These are phyloP conservation scores for Eristalis tenax DNA, from an alignment of 2,888 invertebrate species.

Conservation along the genomic window DNA sequence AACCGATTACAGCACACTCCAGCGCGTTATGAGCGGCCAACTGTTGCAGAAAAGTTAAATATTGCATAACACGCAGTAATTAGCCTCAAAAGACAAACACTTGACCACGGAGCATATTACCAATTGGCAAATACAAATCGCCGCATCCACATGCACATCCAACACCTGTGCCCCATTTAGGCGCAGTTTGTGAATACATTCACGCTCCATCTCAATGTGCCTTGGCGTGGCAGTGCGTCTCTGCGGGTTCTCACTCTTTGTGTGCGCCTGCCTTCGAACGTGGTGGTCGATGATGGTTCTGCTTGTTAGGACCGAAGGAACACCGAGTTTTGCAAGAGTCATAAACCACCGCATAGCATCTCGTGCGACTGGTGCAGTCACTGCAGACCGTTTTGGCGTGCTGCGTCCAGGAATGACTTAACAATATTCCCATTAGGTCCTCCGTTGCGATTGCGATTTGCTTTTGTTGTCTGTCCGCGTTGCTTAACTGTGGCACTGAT, in stretches of 20 bases:
- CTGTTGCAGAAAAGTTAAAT: slow-evolving; percentile 33
- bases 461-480: slow-evolving; percentile 28
- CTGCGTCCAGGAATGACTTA: slow-evolving; percentile 48
- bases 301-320: slow-evolving; percentile 37
- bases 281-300: slow-evolving; percentile 13
- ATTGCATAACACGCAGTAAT: slow-evolving; percentile 67
- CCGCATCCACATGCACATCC: slow-evolving; percentile 67
- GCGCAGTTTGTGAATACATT: slow-evolving; percentile 43
- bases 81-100: slow-evolving; percentile 64
- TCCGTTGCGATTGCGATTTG: slow-evolving; percentile 55
- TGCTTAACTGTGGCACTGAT: slow-evolving; percentile 1
- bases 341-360: slow-evolving; percentile 58
- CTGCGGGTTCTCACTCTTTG: background rate
- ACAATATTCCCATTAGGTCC: slow-evolving; percentile 59
- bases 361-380: slow-evolving; percentile 8
- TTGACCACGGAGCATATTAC: slow-evolving; percentile 67
- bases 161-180: slow-evolving; percentile 56
- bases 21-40: slow-evolving; percentile 34
- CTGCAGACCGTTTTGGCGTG: background rate
- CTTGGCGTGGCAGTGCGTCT: slow-evolving; percentile 34
- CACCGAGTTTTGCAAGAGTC: slow-evolving; percentile 27
- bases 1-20: slow-evolving; percentile 31
- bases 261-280: slow-evolving; percentile 4
- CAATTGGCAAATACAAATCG: slow-evolving; percentile 69
- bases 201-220: slow-evolving; percentile 34